Conservation (phyloP, 1,140 invertebrate genomes). For the Drosophila repleta region DNA sequence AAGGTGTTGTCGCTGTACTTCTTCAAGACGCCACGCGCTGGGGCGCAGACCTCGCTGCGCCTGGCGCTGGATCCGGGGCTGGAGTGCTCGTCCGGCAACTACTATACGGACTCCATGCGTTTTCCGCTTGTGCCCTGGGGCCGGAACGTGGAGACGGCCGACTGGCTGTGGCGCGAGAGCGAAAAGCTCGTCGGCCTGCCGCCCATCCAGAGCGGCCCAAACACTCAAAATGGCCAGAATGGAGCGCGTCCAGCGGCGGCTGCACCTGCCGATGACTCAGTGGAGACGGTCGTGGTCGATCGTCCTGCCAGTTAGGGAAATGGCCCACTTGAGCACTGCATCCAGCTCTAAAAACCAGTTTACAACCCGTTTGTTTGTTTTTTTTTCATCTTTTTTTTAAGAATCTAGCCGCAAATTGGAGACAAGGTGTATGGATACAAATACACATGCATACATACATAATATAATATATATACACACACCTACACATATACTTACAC, state of each 20-base stretch:
- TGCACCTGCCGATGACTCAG: constrained; percentile 1
- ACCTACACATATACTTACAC: not conserved
- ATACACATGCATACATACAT: too few relatives aligned
- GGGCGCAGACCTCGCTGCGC: constrained; percentile 92
- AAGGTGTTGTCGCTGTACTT: constrained; percentile 59
- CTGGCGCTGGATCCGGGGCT: constrained; percentile 89
- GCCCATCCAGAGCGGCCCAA: constrained; percentile 33
- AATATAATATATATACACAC: constrained; percentile 5
- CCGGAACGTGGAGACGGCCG: constrained; percentile 85
- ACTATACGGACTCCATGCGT: constrained; percentile 86
- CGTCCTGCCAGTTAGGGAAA: constrained; percentile 35
- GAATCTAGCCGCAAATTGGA: constrained; percentile 3
- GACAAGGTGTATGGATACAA: not conserved
- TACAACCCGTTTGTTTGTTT: constrained; percentile 3
- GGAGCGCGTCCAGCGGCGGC: constrained; percentile 16
- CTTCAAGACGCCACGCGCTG: constrained; percentile 87
- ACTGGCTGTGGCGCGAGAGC: constrained; percentile 89
- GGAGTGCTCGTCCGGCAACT: constrained; percentile 87
- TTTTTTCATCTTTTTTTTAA: not conserved
- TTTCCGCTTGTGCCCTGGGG: constrained; percentile 69
- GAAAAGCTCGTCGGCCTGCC: constrained; percentile 71
- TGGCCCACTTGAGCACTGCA: constrained; percentile 10
- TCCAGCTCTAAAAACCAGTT: not conserved
- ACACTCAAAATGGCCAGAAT: constrained; percentile 22
- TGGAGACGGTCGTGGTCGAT: constrained; percentile 62